Conservation (phyloP, 2,797 vertebrate genomes). For the Petrocephalus schoutedeni region DNA sequence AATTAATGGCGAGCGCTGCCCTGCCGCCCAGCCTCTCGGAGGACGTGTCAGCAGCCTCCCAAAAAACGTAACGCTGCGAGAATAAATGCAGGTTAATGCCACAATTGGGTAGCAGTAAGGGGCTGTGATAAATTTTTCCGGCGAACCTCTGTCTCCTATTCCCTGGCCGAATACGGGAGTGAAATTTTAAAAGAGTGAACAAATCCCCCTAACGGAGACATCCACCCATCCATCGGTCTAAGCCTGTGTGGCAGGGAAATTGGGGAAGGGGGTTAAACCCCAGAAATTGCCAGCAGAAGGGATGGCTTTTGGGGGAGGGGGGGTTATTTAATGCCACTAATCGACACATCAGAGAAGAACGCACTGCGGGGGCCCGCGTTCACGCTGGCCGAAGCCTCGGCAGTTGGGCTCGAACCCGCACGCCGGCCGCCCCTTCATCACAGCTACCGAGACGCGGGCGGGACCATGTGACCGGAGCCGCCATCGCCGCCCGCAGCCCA, state of each 20-base stretch:
- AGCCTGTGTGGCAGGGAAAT: background rate
- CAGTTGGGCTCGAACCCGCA: background rate
- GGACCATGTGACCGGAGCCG: constrained; percentile 56
- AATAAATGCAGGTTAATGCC: constrained; percentile 11
- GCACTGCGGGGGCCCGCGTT: background rate
- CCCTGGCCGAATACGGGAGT: background rate
- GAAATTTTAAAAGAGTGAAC: constrained; percentile 17
- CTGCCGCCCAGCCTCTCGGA: background rate
- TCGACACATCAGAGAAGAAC: constrained; percentile 10
- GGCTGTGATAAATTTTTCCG: constrained; percentile 10
- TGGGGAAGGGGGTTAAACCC: constrained; percentile 5
- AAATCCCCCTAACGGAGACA: constrained; percentile 15
- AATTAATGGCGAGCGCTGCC: background rate
- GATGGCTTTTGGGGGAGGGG: background rate
- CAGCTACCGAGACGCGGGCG: constrained; percentile 49
- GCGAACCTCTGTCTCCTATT: background rate
- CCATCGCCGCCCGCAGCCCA: constrained; percentile 75
- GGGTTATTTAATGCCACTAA: constrained; percentile 14
- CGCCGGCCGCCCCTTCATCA: background rate
- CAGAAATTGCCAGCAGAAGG: background rate
- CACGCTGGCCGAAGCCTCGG: background rate
- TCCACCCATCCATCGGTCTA: background rate
- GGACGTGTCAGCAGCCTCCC: background rate
- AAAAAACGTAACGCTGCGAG: background rate
- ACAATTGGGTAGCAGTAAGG: background rate